Base-by-base conservation (phyloP, 2,113 vertebrate genomes). In the Larimichthys polyactis region DNA sequence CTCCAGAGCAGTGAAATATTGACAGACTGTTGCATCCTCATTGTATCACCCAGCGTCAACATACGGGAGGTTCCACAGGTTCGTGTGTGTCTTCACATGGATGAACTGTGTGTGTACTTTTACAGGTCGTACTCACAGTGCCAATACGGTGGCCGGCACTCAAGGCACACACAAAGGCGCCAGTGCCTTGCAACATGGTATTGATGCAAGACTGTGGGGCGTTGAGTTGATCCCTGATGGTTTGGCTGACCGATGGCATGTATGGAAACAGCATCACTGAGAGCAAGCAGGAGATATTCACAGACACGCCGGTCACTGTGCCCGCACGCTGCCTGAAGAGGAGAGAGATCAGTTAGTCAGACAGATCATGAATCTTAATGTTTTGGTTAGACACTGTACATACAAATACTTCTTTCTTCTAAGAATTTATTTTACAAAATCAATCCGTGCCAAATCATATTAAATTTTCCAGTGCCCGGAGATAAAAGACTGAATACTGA, bases 221-320 rank as follows among this genome's bases (percentile, higher is more conserved):
- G 15, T 96, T 93, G 63, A 99, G 94, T 89, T 99, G 98, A 20
- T 74, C 80, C 80, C 97, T 95, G 94, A 99, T 98, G 82, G 95
- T 94, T 2, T 88, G 70, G 60, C 97, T 97, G 82, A 98, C 80
- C 0, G 92, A 85, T 0, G 98, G 98, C 97, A 99, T 97, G 91
- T 97, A 99, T 0, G 98, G 98, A 88, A 95, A 94, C 3, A 99
- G 84, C 95, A 99, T 95, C 64, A 95, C 88, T 0, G 97, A 97
- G 44, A 99, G 92, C 78, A 97, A 75, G 60, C 96, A 95, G 0
- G 97, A 95, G 77, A 98, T 81, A 19, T 99, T 99, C 89, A 99
- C 96, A 0, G 98, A 96, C 78, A 99, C 86, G 0, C 97, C 98
- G 0, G 97, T 99, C 89, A 98, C 98, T 0, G 98, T 98, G 81